Conservation (phyloP, 2,113 vertebrate genomes). For the Megaptera novaeangliae region DNA sequence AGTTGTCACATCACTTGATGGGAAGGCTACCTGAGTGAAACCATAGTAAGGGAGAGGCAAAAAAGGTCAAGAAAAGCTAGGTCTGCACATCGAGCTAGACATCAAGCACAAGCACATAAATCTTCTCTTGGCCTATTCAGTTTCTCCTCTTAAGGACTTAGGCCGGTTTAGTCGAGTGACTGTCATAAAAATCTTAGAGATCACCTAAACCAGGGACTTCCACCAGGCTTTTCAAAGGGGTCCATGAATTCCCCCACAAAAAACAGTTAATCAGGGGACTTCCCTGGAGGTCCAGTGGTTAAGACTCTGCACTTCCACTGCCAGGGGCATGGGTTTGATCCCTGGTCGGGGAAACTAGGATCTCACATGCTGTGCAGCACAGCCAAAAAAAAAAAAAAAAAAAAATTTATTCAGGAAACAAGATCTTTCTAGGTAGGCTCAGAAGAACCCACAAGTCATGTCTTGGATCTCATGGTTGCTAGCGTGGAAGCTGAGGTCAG, state of each 20-base stretch:
- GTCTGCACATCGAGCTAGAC: background rate
- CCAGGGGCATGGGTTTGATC: background rate
- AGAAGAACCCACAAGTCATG: background rate
- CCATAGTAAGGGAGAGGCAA: background rate
- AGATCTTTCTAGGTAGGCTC: background rate
- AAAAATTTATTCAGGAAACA: background rate
- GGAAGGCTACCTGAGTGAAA: background rate
- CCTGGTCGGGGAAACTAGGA: background rate
- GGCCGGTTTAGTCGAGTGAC: background rate
- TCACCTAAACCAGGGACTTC: too few species aligned
- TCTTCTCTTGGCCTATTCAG: background rate
- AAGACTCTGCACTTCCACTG: background rate
- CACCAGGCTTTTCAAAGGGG: background rate
- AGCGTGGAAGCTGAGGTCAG: background rate
- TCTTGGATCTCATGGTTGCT: background rate
- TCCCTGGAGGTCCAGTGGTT: background rate
- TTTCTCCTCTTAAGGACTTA: background rate
- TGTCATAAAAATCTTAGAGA: background rate
- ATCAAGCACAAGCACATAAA: rapidly evolving
- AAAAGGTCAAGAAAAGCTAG: background rate
- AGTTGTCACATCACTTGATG: background rate
- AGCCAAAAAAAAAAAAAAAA: background rate
- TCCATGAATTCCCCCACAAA: too few species aligned
- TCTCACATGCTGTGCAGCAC: background rate
- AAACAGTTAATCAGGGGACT: background rate